phyloP scores from a whole-genome alignment of 2,113 vertebrate genomes.

The Pundamilia nyererei region DNA sequence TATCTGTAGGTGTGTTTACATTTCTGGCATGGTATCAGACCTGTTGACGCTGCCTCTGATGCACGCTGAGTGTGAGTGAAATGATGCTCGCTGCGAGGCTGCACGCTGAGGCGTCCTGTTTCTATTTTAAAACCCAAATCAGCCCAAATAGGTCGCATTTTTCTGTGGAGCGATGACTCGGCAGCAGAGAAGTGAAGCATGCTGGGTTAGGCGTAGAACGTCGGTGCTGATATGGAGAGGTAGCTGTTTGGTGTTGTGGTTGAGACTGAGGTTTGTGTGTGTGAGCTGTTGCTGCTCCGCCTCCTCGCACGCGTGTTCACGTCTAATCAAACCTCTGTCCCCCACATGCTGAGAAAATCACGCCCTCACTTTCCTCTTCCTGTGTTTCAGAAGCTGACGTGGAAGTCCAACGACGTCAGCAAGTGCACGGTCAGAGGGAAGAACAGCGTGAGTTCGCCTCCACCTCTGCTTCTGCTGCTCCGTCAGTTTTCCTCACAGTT shows the following conservation, averaged over 20 bases:
- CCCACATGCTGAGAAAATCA: background rate
- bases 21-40: background rate
- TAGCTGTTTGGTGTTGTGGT: accelerated
- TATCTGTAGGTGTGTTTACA: background rate
- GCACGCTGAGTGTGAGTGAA: background rate
- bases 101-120: background rate
- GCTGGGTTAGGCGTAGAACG: background rate
- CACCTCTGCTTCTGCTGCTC: background rate
- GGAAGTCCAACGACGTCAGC: constrained; percentile 69
- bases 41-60: background rate
- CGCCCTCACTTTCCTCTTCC: background rate
- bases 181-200: background rate
- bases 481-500: background rate
- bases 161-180: background rate
- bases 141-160: background rate
- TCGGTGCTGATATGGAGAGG: background rate
- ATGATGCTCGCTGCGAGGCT: background rate
- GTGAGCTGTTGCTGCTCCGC: background rate
- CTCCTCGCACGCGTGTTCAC: background rate
- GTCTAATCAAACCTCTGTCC: background rate
- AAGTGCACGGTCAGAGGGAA: constrained; percentile 71
- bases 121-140: background rate
- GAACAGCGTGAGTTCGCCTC: constrained; percentile 62
- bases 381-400: constrained; percentile 66
- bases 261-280: background rate